Percentiles rank a stretch among this genome's conserved stretches.
Evolutionary conservation across 1,140 invertebrate species (phyloP).

Genomic region (Drosophila santomea): DNA sequence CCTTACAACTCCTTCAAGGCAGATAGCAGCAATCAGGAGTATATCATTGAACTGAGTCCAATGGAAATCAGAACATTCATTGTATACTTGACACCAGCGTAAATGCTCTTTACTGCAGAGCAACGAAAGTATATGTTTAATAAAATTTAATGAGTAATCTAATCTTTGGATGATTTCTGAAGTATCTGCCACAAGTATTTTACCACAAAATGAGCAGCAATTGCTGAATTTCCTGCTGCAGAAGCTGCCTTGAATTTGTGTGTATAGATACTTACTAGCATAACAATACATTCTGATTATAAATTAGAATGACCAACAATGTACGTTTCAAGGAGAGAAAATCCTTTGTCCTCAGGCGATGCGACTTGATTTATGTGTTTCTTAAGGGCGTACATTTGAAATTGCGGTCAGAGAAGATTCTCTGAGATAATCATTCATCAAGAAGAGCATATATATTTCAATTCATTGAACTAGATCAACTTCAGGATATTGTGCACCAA

Average conservation of each 20-base stretch:
- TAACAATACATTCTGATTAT: not conserved
- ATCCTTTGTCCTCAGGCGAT: not conserved
- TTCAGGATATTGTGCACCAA: not conserved
- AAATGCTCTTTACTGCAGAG: not conserved
- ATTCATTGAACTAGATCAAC: not conserved
- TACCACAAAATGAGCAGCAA: too few relatives aligned
- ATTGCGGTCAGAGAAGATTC: not conserved
- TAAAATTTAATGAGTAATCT: not conserved
- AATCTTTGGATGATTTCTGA: not conserved
- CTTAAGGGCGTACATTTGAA: not conserved
- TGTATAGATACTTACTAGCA: not conserved
- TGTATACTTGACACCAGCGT: conserved; percentile 42
- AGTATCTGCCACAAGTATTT: too few relatives aligned
- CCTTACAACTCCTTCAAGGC: conserved; percentile 3
- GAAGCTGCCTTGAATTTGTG: not conserved
- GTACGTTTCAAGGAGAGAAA: not conserved
- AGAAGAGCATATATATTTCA: not conserved
- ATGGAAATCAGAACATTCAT: conserved; percentile 81
- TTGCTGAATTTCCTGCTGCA: not conserved
- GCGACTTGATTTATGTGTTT: conserved; percentile 9
- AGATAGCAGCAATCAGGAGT: conserved; percentile 28
- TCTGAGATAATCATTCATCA: not conserved
- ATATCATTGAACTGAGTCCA: conserved; percentile 67
- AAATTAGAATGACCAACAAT: not conserved
- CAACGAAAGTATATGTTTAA: conserved; percentile 2